A percentile compares a stretch with the other conserved stretches of the same genome.
Evolutionary conservation across 2,888 invertebrate species (phyloP).

Genomic region (Aspidapion aeneum): DNA sequence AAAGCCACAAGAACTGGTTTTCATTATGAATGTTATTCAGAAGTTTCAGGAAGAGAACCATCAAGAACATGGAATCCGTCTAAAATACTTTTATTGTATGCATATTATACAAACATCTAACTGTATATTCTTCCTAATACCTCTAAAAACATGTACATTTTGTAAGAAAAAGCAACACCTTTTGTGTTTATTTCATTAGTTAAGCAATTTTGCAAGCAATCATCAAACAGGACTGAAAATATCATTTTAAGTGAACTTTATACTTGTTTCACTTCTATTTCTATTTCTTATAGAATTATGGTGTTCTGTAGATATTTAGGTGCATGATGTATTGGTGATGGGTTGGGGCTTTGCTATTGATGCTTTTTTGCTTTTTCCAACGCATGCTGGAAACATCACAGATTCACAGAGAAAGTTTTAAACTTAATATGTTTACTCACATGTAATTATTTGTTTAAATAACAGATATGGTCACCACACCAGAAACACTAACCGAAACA

Average conservation of each 20-base stretch:
- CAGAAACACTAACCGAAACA: constrained; percentile 48
- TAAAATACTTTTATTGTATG: background rate
- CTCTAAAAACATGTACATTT: constrained; percentile 30
- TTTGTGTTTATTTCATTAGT: constrained; percentile 21
- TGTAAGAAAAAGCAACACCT: constrained; percentile 44
- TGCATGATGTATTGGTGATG: constrained; percentile 21
- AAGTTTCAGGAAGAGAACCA: background rate
- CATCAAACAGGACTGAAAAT: constrained; percentile 36
- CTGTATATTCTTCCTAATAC: constrained; percentile 42
- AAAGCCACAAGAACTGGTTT: constrained; percentile 37
- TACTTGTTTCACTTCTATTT: constrained; percentile 30
- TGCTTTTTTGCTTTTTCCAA: constrained; percentile 29
- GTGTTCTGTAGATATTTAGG: constrained; percentile 19
- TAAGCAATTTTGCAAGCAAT: constrained; percentile 24
- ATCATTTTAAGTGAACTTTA: constrained; percentile 30
- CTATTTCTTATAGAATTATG: constrained; percentile 10
- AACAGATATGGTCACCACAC: constrained; percentile 48
- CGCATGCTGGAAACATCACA: constrained; percentile 32
- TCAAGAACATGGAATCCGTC: too few relatives aligned
- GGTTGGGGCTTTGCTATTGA: constrained; percentile 24
- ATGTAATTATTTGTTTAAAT: constrained; percentile 41
- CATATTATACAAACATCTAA: constrained; percentile 33
- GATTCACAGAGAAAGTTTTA: constrained; percentile 24
- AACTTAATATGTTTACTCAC: constrained; percentile 31
- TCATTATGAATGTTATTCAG: constrained; percentile 15